Conservation (phyloP, 2,797 vertebrate genomes). For the Chlorospingus flavigularis region DNA sequence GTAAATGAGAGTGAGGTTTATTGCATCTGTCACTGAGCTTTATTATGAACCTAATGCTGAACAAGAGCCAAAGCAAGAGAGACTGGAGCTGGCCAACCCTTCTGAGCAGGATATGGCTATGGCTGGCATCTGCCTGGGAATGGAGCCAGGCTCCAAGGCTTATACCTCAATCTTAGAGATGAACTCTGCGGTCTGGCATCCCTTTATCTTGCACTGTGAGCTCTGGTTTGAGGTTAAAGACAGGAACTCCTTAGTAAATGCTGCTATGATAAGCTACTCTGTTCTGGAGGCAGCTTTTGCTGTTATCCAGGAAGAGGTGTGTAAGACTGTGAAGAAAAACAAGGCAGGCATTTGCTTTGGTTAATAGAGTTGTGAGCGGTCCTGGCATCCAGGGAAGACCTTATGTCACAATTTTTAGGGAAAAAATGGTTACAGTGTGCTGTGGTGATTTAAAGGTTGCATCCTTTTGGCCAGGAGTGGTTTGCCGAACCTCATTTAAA, state of each 20-base stretch:
- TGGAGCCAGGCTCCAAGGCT: background rate
- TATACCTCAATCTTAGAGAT: background rate
- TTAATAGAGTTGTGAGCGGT: background rate
- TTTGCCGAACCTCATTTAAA: background rate
- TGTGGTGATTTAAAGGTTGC: background rate
- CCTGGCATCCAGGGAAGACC: background rate
- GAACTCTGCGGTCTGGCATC: background rate
- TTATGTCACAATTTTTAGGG: background rate
- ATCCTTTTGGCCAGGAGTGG: background rate
- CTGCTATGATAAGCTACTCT: background rate
- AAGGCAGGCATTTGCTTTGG: background rate
- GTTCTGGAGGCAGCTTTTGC: background rate
- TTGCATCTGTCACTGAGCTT: slow-evolving; percentile 36
- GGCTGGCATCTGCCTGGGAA: slow-evolving; percentile 52
- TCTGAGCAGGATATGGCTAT: background rate
- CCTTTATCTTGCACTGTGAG: background rate
- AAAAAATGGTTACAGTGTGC: background rate
- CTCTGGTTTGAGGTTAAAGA: background rate
- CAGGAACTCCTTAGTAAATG: background rate
- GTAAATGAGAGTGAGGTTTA: slow-evolving; percentile 15
- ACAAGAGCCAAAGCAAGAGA: slow-evolving; percentile 19
- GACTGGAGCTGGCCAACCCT: background rate
- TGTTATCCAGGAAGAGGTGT: background rate
- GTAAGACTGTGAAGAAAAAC: background rate
- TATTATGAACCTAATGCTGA: slow-evolving; percentile 12